Evolutionary conservation across 2,113 vertebrate species (phyloP).

Genomic region (Abramis brama): DNA sequence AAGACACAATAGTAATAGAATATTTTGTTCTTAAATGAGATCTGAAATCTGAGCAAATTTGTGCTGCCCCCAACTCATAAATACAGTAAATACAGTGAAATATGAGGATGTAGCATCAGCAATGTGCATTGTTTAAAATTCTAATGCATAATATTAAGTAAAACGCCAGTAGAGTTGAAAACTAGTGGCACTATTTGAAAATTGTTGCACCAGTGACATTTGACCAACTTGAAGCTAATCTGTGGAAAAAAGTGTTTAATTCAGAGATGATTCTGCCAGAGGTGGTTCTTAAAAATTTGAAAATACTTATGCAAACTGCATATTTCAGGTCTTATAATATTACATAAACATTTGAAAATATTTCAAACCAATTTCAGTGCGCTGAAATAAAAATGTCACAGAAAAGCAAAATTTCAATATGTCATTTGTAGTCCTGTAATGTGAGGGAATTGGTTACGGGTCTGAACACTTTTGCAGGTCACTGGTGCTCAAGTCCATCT

Average conservation of each 20-base stretch:
- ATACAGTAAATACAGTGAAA: background rate
- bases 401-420: background rate
- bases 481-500: background rate
- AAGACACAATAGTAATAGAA: background rate
- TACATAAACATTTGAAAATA: background rate
- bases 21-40: background rate
- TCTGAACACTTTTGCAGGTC: conserved; percentile 16
- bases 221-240: background rate
- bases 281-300: background rate
- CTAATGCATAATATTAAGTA: background rate
- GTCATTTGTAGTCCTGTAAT: background rate
- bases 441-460: background rate
- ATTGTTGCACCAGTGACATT: background rate
- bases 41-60: background rate
- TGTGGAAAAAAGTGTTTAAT: background rate
- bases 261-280: background rate
- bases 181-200: background rate
- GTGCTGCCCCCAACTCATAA: background rate
- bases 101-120: background rate
- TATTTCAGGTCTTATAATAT: background rate
- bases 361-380: background rate
- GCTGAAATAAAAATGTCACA: background rate
- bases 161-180: background rate
- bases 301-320: background rate
- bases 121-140: background rate